A percentile compares a stretch with the other conserved stretches of the same genome.
phyloP scores from a whole-genome alignment of 2,888 invertebrate species.

The Cremastinae sp. region DNA sequence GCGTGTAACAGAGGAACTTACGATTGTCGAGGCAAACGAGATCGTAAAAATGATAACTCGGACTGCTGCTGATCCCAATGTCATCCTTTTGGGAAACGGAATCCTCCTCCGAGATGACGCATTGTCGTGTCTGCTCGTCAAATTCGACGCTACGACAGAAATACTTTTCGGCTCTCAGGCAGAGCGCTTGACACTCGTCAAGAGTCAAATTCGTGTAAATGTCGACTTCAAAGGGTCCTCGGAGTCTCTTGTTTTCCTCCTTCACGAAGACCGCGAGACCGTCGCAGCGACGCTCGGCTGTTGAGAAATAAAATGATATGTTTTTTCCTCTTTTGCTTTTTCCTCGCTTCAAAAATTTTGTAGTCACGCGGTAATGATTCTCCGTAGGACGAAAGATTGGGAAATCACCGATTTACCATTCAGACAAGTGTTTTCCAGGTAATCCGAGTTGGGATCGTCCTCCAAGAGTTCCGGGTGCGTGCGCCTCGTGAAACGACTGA shows the following conservation, averaged over 20 bases:
- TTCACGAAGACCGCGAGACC: constrained; percentile 93
- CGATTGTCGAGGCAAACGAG: constrained; percentile 94
- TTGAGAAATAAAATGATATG: background rate
- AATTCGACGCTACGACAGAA: constrained; percentile 95
- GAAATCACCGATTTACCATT: constrained; percentile 83
- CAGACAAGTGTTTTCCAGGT: constrained; percentile 94
- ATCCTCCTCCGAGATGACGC: constrained; percentile 95
- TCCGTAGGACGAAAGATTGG: background rate
- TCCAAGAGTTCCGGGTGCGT: constrained; percentile 92
- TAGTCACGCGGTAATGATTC: background rate
- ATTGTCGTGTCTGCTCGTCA: constrained; percentile 92
- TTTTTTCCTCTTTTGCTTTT: background rate
- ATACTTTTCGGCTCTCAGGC: constrained; percentile 92
- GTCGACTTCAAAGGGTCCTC: constrained; percentile 94
- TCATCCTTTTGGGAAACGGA: constrained; percentile 94
- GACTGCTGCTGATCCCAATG: constrained; percentile 91
- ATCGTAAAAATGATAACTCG: constrained; percentile 93
- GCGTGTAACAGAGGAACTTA: constrained; percentile 82
- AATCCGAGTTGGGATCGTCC: constrained; percentile 93
- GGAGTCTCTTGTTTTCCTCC: constrained; percentile 92
- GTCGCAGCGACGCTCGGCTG: constrained; percentile 92
- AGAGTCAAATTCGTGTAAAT: constrained; percentile 92
- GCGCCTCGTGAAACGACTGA: constrained; percentile 91
- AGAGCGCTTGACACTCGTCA: constrained; percentile 93
- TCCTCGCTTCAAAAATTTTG: background rate